Conservation (phyloP, 2,888 invertebrate genomes). For the Odiellus spinosus region DNA sequence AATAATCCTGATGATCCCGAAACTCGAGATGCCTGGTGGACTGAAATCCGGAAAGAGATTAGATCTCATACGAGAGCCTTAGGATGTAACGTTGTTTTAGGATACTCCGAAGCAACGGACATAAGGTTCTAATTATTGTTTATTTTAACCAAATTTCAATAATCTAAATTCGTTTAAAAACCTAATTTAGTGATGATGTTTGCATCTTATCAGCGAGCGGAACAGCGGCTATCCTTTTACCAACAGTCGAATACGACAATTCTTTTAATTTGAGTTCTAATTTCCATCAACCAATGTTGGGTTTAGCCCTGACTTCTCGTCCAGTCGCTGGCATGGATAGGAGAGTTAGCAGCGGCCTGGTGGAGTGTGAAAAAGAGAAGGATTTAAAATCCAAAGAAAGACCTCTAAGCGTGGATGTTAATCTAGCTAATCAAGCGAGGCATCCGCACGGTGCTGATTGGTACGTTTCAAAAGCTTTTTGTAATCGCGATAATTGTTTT, state of each 20-base stretch:
- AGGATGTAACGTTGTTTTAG: conserved; percentile 84
- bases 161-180: conserved; percentile 3
- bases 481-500: not conserved
- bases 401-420: conserved; percentile 15
- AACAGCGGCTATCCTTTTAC: conserved; percentile 61
- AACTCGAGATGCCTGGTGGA: conserved; percentile 91
- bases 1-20: conserved; percentile 76
- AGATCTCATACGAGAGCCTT: conserved; percentile 80
- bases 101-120: conserved; percentile 78
- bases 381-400: conserved; percentile 11
- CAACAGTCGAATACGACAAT: conserved; percentile 2
- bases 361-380: conserved; percentile 7
- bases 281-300: conserved; percentile 7
- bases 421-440: conserved; percentile 12
- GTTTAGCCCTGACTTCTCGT: conserved; percentile 10
- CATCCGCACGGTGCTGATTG: conserved; percentile 9
- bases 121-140: conserved; percentile 51
- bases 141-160: not conserved
- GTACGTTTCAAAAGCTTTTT: conserved; percentile 3
- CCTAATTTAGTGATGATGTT: conserved; percentile 64
- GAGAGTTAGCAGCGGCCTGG: not conserved
- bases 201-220: conserved; percentile 85
- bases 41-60: conserved; percentile 84
- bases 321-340: conserved; percentile 1
- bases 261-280: not conserved